phyloP scores from a whole-genome alignment of 1,140 invertebrate genomes.

The Hyphantria cunea region DNA sequence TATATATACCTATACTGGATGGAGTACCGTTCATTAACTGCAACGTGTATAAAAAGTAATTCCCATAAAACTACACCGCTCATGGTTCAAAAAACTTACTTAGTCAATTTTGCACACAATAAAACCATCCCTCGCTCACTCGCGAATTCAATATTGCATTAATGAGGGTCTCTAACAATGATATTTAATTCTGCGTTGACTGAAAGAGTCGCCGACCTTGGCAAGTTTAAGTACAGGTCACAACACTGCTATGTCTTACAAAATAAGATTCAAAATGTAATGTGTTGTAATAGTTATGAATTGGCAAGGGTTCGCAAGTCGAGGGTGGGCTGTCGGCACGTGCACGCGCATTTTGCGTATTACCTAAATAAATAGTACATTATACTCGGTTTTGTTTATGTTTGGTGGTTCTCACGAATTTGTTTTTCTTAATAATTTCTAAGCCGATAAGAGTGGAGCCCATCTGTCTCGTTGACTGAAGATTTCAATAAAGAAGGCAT shows the following conservation, averaged over 20 bases:
- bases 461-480: constrained; percentile 3
- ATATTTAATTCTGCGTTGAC: constrained; percentile 77
- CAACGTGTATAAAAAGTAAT: background rate
- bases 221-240: constrained; percentile 24
- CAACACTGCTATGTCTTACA: constrained; percentile 25
- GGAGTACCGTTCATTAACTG: background rate
- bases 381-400: constrained; percentile 47
- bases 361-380: constrained; percentile 74
- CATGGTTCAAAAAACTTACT: constrained; percentile 36
- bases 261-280: constrained; percentile 47
- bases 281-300: constrained; percentile 31
- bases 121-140: constrained; percentile 58
- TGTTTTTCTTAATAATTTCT: constrained; percentile 35
- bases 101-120: constrained; percentile 74
- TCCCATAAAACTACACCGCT: background rate
- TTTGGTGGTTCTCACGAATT: constrained; percentile 63
- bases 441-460: constrained; percentile 11
- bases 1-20: no score
- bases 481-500: constrained; percentile 2
- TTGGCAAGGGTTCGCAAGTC: constrained; percentile 55
- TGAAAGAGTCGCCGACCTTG: constrained; percentile 52
- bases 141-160: constrained; percentile 76
- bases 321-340: constrained; percentile 58
- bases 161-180: constrained; percentile 76
- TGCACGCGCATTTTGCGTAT: constrained; percentile 75